Base-by-base conservation (phyloP, 1,140 invertebrate species). In the Piezodorus guildinii region DNA sequence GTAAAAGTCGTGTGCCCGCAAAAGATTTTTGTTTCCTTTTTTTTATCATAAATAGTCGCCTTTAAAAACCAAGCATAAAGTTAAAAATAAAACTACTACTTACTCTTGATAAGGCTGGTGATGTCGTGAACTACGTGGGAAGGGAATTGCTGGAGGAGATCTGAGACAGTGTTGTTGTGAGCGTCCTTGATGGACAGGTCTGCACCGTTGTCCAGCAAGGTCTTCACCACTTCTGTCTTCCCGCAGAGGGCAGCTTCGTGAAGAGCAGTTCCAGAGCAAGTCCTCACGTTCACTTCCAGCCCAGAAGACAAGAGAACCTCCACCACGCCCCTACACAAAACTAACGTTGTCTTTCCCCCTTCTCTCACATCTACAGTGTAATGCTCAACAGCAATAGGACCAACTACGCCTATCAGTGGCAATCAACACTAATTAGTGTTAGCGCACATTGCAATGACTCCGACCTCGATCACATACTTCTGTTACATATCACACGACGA, bases 231-330 rank as follows among this genome's bases (percentile, higher is more conserved):
- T 67, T 92, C 89, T 67, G 90, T 83, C 77, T 97, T 96, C 59
- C 94, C 94, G 76, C 88, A 96, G 8, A 95, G 80, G 0, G 92
- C 93, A 2, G 94, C 94, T 72, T 97, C 93, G 77, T 98, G 95
- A 65, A 98, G 80, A 0, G 94, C 91, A 1, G 91, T 94, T 0
- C 95, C 96, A 27, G 85, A 83, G 59, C 85, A 82, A 1, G 94
- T 96, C 67, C 89, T 78, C 1, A 90, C 82, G 74, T 98, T 96
- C 0, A 96, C 88, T 72, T 91, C 85, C 69, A 96, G 86, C 1
- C 93, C 94, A 44, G 90, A 86, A 19, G 85, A 80, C 49, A 96
- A 76, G 6, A 97, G 77, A 0, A 87, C 80, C 68, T 86, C 83
- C 34, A 96, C 91, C 16, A 96, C 90, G 44, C 85, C 82, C 76